Conservation (phyloP, 2,113 vertebrate species). For the Astur gentilis region DNA sequence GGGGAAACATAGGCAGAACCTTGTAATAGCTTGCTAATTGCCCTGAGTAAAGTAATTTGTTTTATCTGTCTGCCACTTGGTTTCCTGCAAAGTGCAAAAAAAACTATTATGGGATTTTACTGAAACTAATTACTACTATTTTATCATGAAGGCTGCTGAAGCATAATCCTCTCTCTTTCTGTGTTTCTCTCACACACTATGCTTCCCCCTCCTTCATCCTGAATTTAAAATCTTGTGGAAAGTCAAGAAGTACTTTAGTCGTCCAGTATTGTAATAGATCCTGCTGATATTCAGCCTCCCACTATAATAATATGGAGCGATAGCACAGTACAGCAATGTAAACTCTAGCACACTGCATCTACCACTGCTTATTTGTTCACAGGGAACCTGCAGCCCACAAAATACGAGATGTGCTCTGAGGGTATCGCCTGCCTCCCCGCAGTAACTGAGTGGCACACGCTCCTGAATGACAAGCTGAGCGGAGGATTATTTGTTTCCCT, state of each 20-base stretch:
- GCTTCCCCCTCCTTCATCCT: slow-evolving; percentile 48
- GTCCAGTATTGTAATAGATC: slow-evolving; percentile 53
- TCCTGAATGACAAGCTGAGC: slow-evolving; percentile 35
- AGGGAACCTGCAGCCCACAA: not conserved
- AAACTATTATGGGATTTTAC: slow-evolving; percentile 70
- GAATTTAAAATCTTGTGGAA: slow-evolving; percentile 63
- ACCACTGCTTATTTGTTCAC: not conserved
- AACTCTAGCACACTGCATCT: not conserved
- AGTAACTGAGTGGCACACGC: not conserved
- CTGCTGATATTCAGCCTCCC: slow-evolving; percentile 35
- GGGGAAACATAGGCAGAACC: slow-evolving; percentile 57
- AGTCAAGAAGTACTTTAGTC: slow-evolving; percentile 67
- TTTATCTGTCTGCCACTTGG: slow-evolving; percentile 73
- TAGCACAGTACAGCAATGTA: not conserved
- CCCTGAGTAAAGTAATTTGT: slow-evolving; percentile 72
- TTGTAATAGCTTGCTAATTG: slow-evolving; percentile 73
- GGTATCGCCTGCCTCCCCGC: not conserved
- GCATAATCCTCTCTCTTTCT: slow-evolving; percentile 59
- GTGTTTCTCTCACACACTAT: not conserved
- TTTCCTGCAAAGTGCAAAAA: slow-evolving; percentile 65
- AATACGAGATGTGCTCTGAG: not conserved
- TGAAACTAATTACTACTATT: slow-evolving; percentile 76
- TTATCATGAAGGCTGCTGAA: slow-evolving; percentile 70
- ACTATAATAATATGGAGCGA: slow-evolving; percentile 44
- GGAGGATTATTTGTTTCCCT: not conserved